Base-by-base conservation (phyloP, 2,113 vertebrate species). In the Nansenia antarctica region DNA sequence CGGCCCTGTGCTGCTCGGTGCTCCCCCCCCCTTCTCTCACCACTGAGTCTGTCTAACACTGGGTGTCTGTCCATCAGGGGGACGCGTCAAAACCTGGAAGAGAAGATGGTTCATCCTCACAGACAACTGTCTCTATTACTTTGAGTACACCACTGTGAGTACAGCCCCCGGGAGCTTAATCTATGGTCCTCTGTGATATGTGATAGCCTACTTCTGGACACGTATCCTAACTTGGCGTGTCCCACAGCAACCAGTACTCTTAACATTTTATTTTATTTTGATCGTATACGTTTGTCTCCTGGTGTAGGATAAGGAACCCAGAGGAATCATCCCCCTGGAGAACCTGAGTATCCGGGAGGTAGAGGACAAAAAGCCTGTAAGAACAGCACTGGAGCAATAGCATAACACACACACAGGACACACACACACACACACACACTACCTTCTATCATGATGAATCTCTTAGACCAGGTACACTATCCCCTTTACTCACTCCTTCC, bases 71-170 rank as follows among this genome's bases (percentile, higher is more conserved):
- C 84, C 79, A 60, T 22, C 91, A 99, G 98, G 98, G 49, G 98
- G 98, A 85, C 90, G 98, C 53, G 97, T 99, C 65, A 99, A 99
- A 91, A 99, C 98, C 1, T 99, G 98, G 98, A 98, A 98, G 77
- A 90, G 98, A 3, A 95, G 98, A 70, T 99, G 98, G 98, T 99
- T 99, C 87, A 99, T 99, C 71, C 93, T 99, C 80, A 99, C 98
- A 0, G 98, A 99, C 82, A 99, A 98, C 92, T 99, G 98, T 88
- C 94, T 99, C 1, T 99, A 99, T 91, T 99, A 99, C 93, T 99
- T 99, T 20, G 98, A 99, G 76, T 99, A 97, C 84, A 99, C 98
- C 0, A 99, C 98, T 81, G 98, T 99, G 85, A 96, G 96, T 87
- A 24, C 11, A 34, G 45, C 34, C 22, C 9, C n/a, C n/a, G n/a